phyloP scores from a whole-genome alignment of 2,888 invertebrate species.

The Pollenia griseotomentosa region DNA sequence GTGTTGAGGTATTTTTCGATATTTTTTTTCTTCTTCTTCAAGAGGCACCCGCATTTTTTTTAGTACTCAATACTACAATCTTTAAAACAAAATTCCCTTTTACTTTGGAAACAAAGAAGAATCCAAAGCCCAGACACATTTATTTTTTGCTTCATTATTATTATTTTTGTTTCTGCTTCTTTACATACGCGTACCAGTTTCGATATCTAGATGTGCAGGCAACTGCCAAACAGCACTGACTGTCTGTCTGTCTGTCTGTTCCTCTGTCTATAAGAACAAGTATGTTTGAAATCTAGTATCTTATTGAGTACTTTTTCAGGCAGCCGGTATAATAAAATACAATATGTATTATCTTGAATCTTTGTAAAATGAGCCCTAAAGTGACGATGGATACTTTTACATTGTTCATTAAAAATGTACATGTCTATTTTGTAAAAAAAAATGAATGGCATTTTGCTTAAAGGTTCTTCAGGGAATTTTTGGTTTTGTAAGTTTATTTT shows the following conservation, averaged over 20 bases:
- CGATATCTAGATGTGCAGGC: constrained; percentile 1
- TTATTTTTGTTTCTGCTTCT: constrained; percentile 32
- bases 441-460: constrained; percentile 64
- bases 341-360: constrained; percentile 68
- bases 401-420: constrained; percentile 62
- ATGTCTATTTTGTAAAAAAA: constrained; percentile 51
- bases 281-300: background rate
- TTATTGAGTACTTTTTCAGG: constrained; percentile 42
- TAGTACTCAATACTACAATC: constrained; percentile 47
- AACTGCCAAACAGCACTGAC: constrained; percentile 9
- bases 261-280: too few relatives aligned
- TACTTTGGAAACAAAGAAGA: constrained; percentile 34
- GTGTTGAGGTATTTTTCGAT: constrained; percentile 58
- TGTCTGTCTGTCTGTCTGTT: background rate
- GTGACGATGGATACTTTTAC: constrained; percentile 70
- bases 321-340: constrained; percentile 63
- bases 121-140: constrained; percentile 38
- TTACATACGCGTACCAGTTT: constrained; percentile 29
- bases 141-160: constrained; percentile 38
- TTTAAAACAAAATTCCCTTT: constrained; percentile 40
- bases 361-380: constrained; percentile 72
- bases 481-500: background rate
- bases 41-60: constrained; percentile 67
- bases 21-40: background rate
- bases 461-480: constrained; percentile 63